phyloP scores from a whole-genome alignment of 2,113 vertebrate genomes.

The Salvelinus namaycush region DNA sequence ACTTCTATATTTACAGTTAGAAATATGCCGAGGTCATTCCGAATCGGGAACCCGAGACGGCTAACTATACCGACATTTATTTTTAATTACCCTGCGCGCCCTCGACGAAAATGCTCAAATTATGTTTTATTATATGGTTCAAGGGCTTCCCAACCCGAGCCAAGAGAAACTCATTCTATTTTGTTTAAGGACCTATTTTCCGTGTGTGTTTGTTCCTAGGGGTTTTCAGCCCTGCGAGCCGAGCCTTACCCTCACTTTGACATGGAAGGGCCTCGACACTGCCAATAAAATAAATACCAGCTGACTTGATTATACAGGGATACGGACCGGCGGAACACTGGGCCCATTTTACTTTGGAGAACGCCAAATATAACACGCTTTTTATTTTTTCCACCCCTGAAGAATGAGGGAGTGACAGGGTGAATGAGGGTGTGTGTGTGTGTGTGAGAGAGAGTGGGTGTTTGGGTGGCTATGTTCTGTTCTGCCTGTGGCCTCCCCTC shows the following conservation, averaged over 20 bases:
- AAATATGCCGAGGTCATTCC: conserved; percentile 53
- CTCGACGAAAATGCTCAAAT: conserved; percentile 56
- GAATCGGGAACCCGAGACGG: conserved; percentile 53
- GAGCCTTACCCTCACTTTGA: conserved; percentile 67
- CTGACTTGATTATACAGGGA: conserved; percentile 71
- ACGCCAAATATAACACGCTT: conserved; percentile 52
- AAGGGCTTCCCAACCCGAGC: conserved; percentile 38
- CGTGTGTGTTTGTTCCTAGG: conserved; percentile 43
- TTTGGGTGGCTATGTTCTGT: conserved; percentile 41
- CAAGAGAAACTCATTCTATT: conserved; percentile 60
- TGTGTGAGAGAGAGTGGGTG: conserved; percentile 20
- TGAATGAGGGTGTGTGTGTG: conserved; percentile 16
- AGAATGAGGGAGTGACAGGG: conserved; percentile 40
- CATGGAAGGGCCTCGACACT: conserved; percentile 57
- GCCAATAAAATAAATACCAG: conserved; percentile 73
- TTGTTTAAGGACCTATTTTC: conserved; percentile 59
- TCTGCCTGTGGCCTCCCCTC: conserved; percentile 10
- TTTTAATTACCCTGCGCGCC: conserved; percentile 62
- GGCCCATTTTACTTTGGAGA: conserved; percentile 66
- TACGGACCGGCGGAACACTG: conserved; percentile 60
- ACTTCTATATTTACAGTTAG: conserved; percentile 58
- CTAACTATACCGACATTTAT: conserved; percentile 52
- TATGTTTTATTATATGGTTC: conserved; percentile 69
- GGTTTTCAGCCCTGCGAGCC: conserved; percentile 58
- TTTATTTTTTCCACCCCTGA: conserved; percentile 38